A percentile compares a stretch with the other conserved stretches of the same genome.
Conservation (phyloP, 2,113 vertebrate species). For the Percopsis transmontana region DNA sequence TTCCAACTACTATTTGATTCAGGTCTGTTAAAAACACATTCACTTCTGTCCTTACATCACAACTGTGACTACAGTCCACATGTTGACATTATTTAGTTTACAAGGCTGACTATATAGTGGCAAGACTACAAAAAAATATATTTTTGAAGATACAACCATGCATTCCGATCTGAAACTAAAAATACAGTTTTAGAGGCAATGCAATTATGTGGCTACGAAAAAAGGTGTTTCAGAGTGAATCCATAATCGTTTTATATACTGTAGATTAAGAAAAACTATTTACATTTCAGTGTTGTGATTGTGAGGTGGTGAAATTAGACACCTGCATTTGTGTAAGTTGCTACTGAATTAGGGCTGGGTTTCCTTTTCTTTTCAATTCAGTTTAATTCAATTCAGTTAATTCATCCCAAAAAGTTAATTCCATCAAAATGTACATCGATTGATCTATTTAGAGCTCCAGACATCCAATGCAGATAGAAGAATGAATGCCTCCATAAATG, state of each 20-base stretch:
- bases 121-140: slow-evolving; percentile 33
- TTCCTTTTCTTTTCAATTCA: background rate
- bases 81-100: background rate
- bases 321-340: background rate
- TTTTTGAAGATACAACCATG: slow-evolving; percentile 38
- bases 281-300: slow-evolving; percentile 32
- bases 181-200: slow-evolving; percentile 8
- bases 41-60: slow-evolving; percentile 47
- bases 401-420: background rate
- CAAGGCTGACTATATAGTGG: slow-evolving; percentile 22
- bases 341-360: slow-evolving; percentile 1
- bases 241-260: background rate
- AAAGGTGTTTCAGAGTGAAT: background rate
- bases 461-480: too few relatives aligned
- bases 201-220: slow-evolving; percentile 16
- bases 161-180: slow-evolving; percentile 11
- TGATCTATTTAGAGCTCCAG: too few relatives aligned
- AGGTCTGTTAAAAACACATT: slow-evolving; percentile 49
- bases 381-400: background rate
- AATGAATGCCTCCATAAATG: too few relatives aligned
- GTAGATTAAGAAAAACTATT: slow-evolving; percentile 14
- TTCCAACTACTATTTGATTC: slow-evolving; percentile 20
- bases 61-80: slow-evolving; percentile 31
- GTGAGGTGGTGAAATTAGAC: slow-evolving; percentile 34
- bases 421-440: too few relatives aligned